Conservation (phyloP, 2,888 invertebrate genomes). For the Tubulanus polymorphus region DNA sequence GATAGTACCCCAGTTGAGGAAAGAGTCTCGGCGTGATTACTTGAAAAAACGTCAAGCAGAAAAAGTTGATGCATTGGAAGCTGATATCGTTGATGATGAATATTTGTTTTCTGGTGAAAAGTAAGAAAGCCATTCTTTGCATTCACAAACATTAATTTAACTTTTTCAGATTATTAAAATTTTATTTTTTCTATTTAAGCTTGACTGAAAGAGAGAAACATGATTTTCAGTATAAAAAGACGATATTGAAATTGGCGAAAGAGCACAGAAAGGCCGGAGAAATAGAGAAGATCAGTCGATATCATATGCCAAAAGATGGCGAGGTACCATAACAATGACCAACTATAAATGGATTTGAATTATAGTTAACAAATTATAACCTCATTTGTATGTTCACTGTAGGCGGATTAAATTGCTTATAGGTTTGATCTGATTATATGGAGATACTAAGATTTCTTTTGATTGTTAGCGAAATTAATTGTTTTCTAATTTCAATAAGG, state of each 20-base stretch:
- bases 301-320: constrained; percentile 82
- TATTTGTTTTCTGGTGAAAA: constrained; percentile 84
- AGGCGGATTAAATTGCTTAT: no score
- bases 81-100: constrained; percentile 92
- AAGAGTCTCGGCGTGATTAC: constrained; percentile 89
- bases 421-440: no score
- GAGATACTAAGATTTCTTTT: no score
- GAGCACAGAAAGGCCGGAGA: constrained; percentile 94
- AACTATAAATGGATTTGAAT: no score
- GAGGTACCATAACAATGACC: no score
- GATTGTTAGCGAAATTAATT: no score
- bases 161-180: background rate
- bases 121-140: constrained; percentile 64
- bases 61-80: constrained; percentile 91
- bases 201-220: constrained; percentile 80
- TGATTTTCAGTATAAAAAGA: constrained; percentile 85
- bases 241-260: constrained; percentile 81
- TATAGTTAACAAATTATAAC: no score
- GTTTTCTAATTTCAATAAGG: no score
- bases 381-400: no score
- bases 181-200: constrained; percentile 56
- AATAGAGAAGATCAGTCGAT: constrained; percentile 85
- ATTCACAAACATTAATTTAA: no score
- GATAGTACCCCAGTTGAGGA: constrained; percentile 79
- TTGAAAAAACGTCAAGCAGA: constrained; percentile 94